Conservation (phyloP, 2,888 invertebrate genomes). For the Andrena trimmerana region DNA sequence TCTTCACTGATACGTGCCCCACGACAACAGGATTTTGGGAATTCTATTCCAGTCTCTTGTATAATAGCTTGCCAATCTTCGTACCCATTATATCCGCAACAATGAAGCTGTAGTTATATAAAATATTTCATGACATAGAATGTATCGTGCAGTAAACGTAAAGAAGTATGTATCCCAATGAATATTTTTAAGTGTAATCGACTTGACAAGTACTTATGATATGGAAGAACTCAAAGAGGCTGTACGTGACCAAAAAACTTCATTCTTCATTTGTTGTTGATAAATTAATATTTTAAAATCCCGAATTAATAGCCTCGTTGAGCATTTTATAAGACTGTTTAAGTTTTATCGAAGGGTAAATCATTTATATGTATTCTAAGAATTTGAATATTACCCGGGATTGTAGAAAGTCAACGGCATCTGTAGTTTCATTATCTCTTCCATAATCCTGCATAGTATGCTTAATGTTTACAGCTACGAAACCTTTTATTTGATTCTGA, state of each 20-base stretch:
- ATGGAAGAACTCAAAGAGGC: not conserved
- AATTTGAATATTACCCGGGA: slow-evolving; percentile 84
- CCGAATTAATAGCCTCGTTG: not conserved
- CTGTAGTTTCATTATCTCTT: slow-evolving; percentile 80
- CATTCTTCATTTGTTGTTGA: not conserved
- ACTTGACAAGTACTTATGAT: not conserved
- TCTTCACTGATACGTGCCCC: slow-evolving; percentile 68
- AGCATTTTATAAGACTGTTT: not conserved
- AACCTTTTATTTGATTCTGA: slow-evolving; percentile 83
- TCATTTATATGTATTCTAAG: not conserved
- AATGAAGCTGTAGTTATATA: slow-evolving; percentile 80
- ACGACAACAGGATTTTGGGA: slow-evolving; percentile 88
- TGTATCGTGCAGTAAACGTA: not conserved
- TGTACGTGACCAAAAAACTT: too few species aligned
- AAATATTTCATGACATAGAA: not conserved
- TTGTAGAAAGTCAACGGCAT: slow-evolving; percentile 88
- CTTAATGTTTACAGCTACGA: slow-evolving; percentile 85
- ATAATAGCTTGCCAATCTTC: slow-evolving; percentile 87
- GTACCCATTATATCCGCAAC: slow-evolving; percentile 83
- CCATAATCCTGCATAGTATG: slow-evolving; percentile 85
- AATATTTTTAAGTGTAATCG: not conserved
- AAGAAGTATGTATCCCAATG: too few species aligned
- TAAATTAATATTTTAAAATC: not conserved
- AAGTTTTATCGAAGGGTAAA: not conserved
- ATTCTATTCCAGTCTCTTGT: slow-evolving; percentile 80